These are phyloP conservation scores for Tetheella fluctuosa DNA, from an alignment of 2,888 invertebrate genomes.

Conservation along the genomic window DNA sequence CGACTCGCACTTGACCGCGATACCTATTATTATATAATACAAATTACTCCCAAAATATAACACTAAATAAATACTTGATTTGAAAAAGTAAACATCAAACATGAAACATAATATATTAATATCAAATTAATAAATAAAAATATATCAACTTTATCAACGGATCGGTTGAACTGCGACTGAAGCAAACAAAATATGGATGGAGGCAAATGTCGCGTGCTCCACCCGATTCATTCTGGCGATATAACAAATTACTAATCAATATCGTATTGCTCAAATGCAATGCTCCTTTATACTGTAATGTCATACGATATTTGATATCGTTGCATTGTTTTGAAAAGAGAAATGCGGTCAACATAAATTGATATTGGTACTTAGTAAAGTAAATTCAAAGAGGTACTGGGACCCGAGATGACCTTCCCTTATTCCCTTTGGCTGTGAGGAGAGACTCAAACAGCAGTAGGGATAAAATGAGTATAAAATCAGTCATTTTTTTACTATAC, in stretches of 20 bases:
- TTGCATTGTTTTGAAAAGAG: neutral
- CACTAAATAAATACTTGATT: too few relatives aligned
- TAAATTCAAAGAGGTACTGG: too few relatives aligned
- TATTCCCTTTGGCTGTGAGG: too few relatives aligned
- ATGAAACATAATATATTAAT: neutral
- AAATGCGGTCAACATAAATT: neutral
- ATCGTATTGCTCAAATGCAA: conserved; percentile 18
- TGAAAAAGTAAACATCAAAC: too few relatives aligned
- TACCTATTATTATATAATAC: too few relatives aligned
- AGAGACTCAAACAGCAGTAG: too few relatives aligned
- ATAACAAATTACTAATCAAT: conserved; percentile 45
- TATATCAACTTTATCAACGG: neutral
- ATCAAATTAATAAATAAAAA: neutral
- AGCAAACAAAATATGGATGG: conserved; percentile 14
- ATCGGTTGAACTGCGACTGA: conserved; percentile 7
- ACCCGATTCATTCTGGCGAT: conserved; percentile 32
- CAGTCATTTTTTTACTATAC: too few relatives aligned
- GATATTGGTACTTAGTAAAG: too few relatives aligned
- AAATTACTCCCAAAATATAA: too few relatives aligned
- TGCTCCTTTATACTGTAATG: neutral
- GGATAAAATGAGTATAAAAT: too few relatives aligned
- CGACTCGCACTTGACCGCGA: too few relatives aligned
- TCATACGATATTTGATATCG: conserved; percentile 1
- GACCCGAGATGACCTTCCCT: too few relatives aligned
- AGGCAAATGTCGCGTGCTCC: conserved; percentile 36